Percentiles rank a stretch among this genome's conserved stretches.
These are phyloP conservation scores for Parnassius mnemosyne DNA, from an alignment of 2,888 invertebrate species.

Conservation along the genomic window DNA sequence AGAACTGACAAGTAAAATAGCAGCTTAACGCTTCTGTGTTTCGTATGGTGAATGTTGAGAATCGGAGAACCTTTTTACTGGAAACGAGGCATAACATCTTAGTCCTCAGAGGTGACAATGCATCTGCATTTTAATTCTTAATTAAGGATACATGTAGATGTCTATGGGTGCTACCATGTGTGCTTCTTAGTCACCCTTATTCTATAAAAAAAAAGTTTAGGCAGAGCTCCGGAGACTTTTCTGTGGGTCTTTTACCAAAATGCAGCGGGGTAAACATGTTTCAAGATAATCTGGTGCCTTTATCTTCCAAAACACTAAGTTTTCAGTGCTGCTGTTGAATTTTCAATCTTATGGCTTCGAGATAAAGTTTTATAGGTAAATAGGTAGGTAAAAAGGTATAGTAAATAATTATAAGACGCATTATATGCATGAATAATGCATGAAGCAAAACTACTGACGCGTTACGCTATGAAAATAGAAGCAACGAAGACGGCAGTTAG, in stretches of 20 bases:
- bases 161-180: too few species aligned
- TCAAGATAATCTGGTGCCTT: constrained; percentile 2
- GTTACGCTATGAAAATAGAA: constrained; percentile 4
- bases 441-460: not conserved
- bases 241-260: not conserved
- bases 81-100: too few species aligned
- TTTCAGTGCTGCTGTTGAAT: not conserved
- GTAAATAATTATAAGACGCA: not conserved
- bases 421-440: constrained; percentile 2
- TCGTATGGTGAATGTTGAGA: too few species aligned
- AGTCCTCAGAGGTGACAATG: too few species aligned
- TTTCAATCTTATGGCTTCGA: constrained; percentile 1
- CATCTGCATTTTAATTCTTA: too few species aligned
- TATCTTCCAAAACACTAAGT: not conserved
- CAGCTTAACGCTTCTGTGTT: too few species aligned
- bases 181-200: too few species aligned
- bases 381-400: too few species aligned
- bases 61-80: too few species aligned
- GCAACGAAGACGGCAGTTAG: not conserved
- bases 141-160: too few species aligned
- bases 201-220: not conserved
- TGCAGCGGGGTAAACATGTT: not conserved
- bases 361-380: not conserved
- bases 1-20: not conserved
- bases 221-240: not conserved